Percentiles rank a stretch among this genome's conserved stretches.
These are phyloP conservation scores for Papilio machaon DNA, from an alignment of 1,140 invertebrate genomes.

Conservation along the genomic window DNA sequence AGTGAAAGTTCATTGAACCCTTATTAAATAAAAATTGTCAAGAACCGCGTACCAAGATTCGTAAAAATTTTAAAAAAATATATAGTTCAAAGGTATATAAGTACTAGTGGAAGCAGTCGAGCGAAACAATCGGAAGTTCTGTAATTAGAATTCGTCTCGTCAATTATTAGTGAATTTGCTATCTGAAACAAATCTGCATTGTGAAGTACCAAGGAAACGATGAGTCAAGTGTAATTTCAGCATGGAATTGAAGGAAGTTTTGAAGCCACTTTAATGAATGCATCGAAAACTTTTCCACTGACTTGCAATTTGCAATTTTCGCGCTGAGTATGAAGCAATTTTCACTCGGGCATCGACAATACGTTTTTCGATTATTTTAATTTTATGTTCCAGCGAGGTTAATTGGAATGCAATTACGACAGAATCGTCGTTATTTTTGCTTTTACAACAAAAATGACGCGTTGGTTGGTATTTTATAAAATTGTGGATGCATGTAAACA, in stretches of 20 bases:
- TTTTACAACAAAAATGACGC: not conserved
- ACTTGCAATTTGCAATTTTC: slow-evolving; percentile 66
- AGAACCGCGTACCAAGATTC: not conserved
- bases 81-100: not conserved
- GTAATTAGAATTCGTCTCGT: slow-evolving; percentile 36
- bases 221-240: slow-evolving; percentile 63
- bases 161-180: slow-evolving; percentile 42
- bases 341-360: slow-evolving; percentile 43
- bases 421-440: slow-evolving; percentile 22
- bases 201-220: slow-evolving; percentile 62
- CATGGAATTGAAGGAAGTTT: slow-evolving; percentile 67
- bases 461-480: not conserved
- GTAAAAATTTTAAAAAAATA: not conserved
- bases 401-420: slow-evolving; percentile 31
- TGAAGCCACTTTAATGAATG: slow-evolving; percentile 71
- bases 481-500: not conserved
- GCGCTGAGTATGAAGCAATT: slow-evolving; percentile 47
- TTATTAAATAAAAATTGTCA: not conserved
- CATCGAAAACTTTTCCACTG: slow-evolving; percentile 68
- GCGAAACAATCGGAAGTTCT: slow-evolving; percentile 22
- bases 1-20: not conserved
- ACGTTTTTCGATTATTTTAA: slow-evolving; percentile 40
- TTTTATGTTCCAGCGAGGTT: slow-evolving; percentile 38
- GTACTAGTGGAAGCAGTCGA: not conserved
- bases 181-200: slow-evolving; percentile 49